Base-by-base conservation (phyloP, 2,888 invertebrate species). In the Pterostichus madidus region DNA sequence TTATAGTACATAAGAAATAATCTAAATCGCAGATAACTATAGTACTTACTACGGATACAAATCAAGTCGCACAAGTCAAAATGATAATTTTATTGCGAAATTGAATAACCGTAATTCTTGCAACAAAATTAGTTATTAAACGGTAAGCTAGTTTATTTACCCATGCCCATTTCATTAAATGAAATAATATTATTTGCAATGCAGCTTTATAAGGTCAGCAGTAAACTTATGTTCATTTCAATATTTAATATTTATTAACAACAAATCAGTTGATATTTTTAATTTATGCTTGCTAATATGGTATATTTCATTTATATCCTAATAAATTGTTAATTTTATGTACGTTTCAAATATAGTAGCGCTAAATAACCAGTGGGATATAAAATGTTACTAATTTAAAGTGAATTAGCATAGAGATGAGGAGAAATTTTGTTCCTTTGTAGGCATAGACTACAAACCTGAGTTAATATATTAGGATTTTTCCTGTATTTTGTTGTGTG, bases 241-340 rank as follows among this genome's bases (percentile, higher is more conserved):
- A 56, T 49, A 49, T 49, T 49, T 49, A 56, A 44, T 71, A 71
- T 71, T 71, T 71, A 71, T 44, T 71, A 64, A 71, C 17, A 71
- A 71, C 68, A 71, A 46, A 17, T 71, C 68, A 44, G 64, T 64
- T 64, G 13, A 64, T 35, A 64, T 64, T 64, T 64, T 64, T 32
- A 64, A 64, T 64, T 64, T 64, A 32, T 15, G 68, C n/a, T 15
- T 13, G 39, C 44, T 71, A 71, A 71, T 44, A 71, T 71, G 68
- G 68, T 44, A 44, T 17, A 71, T 71, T 71, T 71, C 68, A 71
- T 71, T 71, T 71, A 71, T 71, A 71, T 10, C 17, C 17, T 15
- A 39, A 71, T 71, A 71, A 71, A 71, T 44, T 71, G 44, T 15
- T 71, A 17, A 71, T 71, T 71, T 71, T 39, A 71, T 71, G 44